Percentiles rank a stretch among this genome's conserved stretches.
These are phyloP conservation scores for Pyrrhia umbra DNA, from an alignment of 2,888 invertebrate genomes.

Conservation along the genomic window DNA sequence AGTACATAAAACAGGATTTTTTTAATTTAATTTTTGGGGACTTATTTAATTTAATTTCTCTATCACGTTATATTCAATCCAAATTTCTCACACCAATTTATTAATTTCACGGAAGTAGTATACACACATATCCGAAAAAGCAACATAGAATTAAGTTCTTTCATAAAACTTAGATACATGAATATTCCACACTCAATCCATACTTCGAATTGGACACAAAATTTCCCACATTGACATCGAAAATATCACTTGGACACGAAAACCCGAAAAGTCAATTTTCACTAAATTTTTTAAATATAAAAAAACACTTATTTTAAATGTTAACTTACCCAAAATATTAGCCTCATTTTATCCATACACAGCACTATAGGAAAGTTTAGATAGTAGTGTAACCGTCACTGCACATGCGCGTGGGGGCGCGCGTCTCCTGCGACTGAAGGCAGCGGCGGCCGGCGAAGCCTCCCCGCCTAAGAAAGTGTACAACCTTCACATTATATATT, in stretches of 20 bases:
- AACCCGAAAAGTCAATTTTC: slow-evolving; percentile 12
- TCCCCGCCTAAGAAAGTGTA: slow-evolving; percentile 83
- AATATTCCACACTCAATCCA: slow-evolving; percentile 9
- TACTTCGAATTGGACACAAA: slow-evolving; percentile 27
- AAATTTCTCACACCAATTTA: background rate
- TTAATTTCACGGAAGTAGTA: background rate
- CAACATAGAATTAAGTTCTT: background rate
- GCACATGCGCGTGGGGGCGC: slow-evolving; percentile 86
- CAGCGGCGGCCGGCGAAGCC: slow-evolving; percentile 72
- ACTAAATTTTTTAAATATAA: background rate
- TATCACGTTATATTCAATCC: background rate
- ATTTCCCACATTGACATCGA: slow-evolving; percentile 34
- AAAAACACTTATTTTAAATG: slow-evolving; percentile 37
- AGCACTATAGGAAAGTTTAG: slow-evolving; percentile 79
- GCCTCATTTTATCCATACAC: slow-evolving; percentile 88
- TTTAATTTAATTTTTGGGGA: too few species aligned
- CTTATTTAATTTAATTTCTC: background rate
- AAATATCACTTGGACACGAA: slow-evolving; percentile 28
- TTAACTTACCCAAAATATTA: slow-evolving; percentile 85
- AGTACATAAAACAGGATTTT: too few species aligned
- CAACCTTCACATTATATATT: slow-evolving; percentile 87
- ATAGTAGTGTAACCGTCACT: slow-evolving; percentile 71
- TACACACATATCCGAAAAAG: background rate
- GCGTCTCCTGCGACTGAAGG: slow-evolving; percentile 81
- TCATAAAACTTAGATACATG: background rate